Percentiles rank a stretch among this genome's conserved stretches.
Evolutionary conservation across 2,797 vertebrate genomes (phyloP).

Genomic region (Darevskia nairensis): DNA sequence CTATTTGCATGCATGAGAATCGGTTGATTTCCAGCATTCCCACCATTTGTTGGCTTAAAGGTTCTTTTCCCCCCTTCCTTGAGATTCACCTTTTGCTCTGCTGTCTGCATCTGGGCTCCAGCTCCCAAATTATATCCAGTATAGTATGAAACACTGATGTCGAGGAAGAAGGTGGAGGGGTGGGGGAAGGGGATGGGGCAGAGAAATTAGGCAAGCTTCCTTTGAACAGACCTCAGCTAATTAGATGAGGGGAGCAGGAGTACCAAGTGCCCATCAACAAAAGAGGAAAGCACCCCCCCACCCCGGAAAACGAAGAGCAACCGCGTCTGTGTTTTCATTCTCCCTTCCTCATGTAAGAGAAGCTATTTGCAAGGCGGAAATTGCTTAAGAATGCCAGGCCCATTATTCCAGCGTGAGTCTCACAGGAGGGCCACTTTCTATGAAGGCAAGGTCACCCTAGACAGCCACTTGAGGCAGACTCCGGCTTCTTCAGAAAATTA

Average conservation of each 20-base stretch:
- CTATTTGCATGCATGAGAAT: not conserved
- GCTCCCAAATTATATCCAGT: not conserved
- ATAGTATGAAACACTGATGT: not conserved
- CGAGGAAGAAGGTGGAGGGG: rapidly evolving
- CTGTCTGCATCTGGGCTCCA: not conserved
- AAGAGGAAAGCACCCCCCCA: not conserved
- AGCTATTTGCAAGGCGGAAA: slow-evolving; percentile 30
- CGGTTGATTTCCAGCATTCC: not conserved
- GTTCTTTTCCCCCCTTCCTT: not conserved
- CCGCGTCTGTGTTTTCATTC: slow-evolving; percentile 6
- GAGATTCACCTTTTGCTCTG: too few species aligned
- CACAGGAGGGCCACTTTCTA: not conserved
- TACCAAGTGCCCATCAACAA: not conserved
- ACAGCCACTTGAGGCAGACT: slow-evolving; percentile 51
- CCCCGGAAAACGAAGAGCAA: not conserved
- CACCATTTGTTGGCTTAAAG: too few species aligned
- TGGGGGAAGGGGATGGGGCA: not conserved
- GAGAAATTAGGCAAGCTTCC: slow-evolving; percentile 45
- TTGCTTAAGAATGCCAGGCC: not conserved
- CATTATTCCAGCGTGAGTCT: not conserved
- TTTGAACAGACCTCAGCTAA: slow-evolving; percentile 47
- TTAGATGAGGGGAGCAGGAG: slow-evolving; percentile 39
- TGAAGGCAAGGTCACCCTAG: slow-evolving; percentile 9
- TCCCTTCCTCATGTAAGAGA: slow-evolving; percentile 19
- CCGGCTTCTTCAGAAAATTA: slow-evolving; percentile 23